Evolutionary conservation across 1,140 invertebrate genomes (phyloP).

Genomic region (Zaprionus taronus): DNA sequence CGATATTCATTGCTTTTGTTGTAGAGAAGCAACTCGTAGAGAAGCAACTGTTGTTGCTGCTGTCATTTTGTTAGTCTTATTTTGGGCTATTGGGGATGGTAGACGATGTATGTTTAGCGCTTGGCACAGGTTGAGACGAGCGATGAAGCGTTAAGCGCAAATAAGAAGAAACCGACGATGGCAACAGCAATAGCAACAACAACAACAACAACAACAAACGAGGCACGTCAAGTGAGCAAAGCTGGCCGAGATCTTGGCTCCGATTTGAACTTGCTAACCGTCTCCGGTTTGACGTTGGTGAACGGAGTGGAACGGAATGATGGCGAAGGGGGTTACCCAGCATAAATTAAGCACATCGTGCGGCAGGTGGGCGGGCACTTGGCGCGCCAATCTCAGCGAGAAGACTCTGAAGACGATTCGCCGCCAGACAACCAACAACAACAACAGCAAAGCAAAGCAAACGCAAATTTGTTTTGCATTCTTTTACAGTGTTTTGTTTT

Average conservation of each 20-base stretch:
- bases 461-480: constrained; percentile 31
- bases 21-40: constrained; percentile 25
- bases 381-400: constrained; percentile 11
- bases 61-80: constrained; percentile 45
- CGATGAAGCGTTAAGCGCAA: constrained; percentile 47
- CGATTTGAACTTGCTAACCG: constrained; percentile 39
- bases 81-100: constrained; percentile 42
- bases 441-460: constrained; percentile 14
- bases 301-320: not conserved
- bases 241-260: constrained; percentile 48
- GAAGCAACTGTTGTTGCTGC: constrained; percentile 46
- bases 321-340: not conserved
- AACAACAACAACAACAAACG: constrained; percentile 20
- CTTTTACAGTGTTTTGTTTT: constrained; percentile 33
- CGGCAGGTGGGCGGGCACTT: constrained; percentile 45
- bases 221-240: constrained; percentile 28
- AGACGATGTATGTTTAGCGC: constrained; percentile 41
- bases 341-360: constrained; percentile 49
- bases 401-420: constrained; percentile 30
- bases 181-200: not conserved
- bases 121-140: constrained; percentile 71
- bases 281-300: constrained; percentile 6
- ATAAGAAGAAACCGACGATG: constrained; percentile 42
- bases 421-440: constrained; percentile 25
- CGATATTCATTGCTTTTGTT: constrained; percentile 48